Conservation (phyloP, 2,797 vertebrate genomes). For the Notolepis coatsorum region DNA sequence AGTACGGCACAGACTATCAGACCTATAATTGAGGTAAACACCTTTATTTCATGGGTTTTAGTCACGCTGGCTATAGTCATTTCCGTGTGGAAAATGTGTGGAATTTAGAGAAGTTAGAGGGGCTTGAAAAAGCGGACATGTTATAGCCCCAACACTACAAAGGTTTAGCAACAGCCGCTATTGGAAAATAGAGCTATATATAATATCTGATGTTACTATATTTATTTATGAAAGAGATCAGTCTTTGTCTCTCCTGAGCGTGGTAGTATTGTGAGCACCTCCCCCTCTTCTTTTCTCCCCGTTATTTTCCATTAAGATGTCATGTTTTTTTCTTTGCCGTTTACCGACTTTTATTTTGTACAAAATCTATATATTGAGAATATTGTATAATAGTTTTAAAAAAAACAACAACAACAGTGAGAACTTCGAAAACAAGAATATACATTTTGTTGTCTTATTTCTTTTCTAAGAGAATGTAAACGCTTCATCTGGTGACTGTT, state of each 20-base stretch:
- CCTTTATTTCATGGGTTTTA: conserved; percentile 75
- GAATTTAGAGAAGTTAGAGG: conserved; percentile 46
- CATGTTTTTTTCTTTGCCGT: conserved; percentile 65
- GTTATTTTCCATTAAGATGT: conserved; percentile 73
- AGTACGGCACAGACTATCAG: conserved; percentile 78
- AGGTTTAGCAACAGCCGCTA: conserved; percentile 61
- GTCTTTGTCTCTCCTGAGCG: conserved; percentile 75
- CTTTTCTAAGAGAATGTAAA: conserved; percentile 89
- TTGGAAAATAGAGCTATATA: conserved; percentile 76
- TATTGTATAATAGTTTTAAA: conserved; percentile 89
- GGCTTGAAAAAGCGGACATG: conserved; percentile 56
- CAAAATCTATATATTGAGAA: conserved; percentile 88
- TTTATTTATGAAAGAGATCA: conserved; percentile 80
- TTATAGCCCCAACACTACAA: conserved; percentile 58
- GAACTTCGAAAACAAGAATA: conserved; percentile 71
- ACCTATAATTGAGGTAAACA: conserved; percentile 74
- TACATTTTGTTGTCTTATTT: conserved; percentile 85
- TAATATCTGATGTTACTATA: conserved; percentile 80
- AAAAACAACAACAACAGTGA: conserved; percentile 52
- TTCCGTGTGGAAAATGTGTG: conserved; percentile 55
- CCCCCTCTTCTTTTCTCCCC: conserved; percentile 38
- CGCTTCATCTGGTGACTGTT: conserved; percentile 88
- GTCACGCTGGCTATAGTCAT: conserved; percentile 64
- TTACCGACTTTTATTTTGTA: conserved; percentile 86
- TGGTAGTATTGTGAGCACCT: conserved; percentile 72